Base-by-base conservation (phyloP, 2,888 invertebrate genomes). In the Eupithecia centaureata region DNA sequence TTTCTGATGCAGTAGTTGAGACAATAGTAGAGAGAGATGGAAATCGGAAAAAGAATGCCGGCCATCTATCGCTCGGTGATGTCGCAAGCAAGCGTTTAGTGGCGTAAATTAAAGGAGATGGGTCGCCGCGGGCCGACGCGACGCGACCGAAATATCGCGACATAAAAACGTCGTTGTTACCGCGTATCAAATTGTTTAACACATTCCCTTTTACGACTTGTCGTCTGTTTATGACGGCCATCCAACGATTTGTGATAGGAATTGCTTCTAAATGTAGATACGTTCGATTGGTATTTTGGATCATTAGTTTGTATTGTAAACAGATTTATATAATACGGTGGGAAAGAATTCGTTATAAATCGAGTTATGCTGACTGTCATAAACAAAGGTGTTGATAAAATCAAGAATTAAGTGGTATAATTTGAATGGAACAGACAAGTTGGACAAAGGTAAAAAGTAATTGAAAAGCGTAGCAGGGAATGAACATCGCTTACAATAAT, bases 131-230 rank as follows among this genome's bases (percentile, higher is more conserved):
- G 77, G 79, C 80, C 12, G 70, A 59, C 67, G 56, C 56, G 18
- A 42, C 10, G 67, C 84, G 81, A 90, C 90, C 87, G 84, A 91
- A 90, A 91, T 91, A 91, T 90, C 86, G 85, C 82, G 82, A 82
- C 86, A 89, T 92, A 90, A 91, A 90, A 89, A 88, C 81, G 88
- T 88, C 89, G 85, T 83, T 86, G 84, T 84, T 83, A 85, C 85
- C 85, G 85, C 86, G 86, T 89, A 89, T 91, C 91, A 88, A 89
- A 90, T 90, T 90, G 89, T 90, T 89, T 88, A 88, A 90, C 91
- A 89, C 90, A 82, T 89, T 86, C 85, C 85, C 76, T 82, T 89
- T 90, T 89, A 90, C 87, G 86, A 86, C 85, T 82, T 85, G 87
- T 87, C 86, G 82, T 80, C 74, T 79, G 83, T 91, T 90, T 89